phyloP scores from a whole-genome alignment of 2,113 vertebrate genomes.

The Crotalus viridis region DNA sequence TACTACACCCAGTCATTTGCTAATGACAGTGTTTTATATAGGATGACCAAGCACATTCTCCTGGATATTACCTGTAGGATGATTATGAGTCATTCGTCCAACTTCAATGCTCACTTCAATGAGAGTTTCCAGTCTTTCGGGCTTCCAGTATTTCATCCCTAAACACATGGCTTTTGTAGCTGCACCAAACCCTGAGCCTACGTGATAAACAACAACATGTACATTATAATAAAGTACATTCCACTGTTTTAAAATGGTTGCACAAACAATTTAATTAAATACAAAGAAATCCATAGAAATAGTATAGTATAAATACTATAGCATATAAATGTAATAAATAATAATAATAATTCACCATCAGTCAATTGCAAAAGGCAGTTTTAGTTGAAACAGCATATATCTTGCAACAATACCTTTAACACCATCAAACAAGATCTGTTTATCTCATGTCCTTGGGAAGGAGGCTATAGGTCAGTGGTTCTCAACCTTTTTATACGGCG shows the following conservation, averaged over 20 bases:
- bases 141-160: slow-evolving; percentile 95
- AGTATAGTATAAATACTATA: neutral
- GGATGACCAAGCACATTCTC: fast-evolving
- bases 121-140: slow-evolving; percentile 82
- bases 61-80: slow-evolving; percentile 84
- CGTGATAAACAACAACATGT: neutral
- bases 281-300: neutral
- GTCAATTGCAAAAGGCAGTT: neutral
- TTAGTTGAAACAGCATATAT: neutral
- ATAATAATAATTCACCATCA: neutral
- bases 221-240: neutral
- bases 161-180: slow-evolving; percentile 97
- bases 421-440: neutral
- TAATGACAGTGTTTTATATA: neutral
- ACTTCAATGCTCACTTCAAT: slow-evolving; percentile 94
- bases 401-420: neutral
- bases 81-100: slow-evolving; percentile 96
- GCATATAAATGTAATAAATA: neutral
- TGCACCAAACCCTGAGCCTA: slow-evolving; percentile 93
- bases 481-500: too few species aligned
- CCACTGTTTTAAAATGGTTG: neutral
- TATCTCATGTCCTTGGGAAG: neutral
- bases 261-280: neutral
- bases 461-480: neutral
- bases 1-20: neutral